Evolutionary conservation across 2,888 invertebrate genomes (phyloP), one percentile per base, ranked within the genome.

Genomic region (Pristionchus entomophagus): DNA sequence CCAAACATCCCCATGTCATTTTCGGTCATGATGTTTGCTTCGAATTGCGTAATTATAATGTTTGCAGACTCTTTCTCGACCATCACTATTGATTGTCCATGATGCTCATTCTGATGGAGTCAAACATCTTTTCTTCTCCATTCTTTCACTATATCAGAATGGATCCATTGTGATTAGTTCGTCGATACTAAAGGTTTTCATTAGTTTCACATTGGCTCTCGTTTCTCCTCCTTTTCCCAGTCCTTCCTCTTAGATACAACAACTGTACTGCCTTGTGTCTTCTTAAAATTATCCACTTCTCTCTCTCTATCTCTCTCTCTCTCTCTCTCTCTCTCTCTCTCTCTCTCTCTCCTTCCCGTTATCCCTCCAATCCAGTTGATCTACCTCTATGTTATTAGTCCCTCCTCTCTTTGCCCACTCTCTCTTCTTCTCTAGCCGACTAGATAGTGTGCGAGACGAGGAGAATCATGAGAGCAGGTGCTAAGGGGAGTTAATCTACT

Each of bases 361-460:
- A n/a, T 59, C 65, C 35, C 65, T 65, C 65, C 65, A 65, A 65
- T 65, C 65, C 65, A 65, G 65, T 65, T 65, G 65, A 65, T 65
- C 65, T 65, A 35, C 35, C 65, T 14, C 14, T 14, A 10, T 65
- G 35, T 65, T 29, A 65, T 59, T 59, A 59, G 59, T 17, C 65
- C 19, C 35, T 65, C 65, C 32, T 14, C 35, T 12, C 5, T 35
- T 17, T 19, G 19, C 45, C 14, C n/a, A 1, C 22, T 73, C 73
- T 73, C 26, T 41, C 73, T 3, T 22, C n/a, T 2, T 69, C 38
- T 41, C 45, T 73, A 4, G 10, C 10, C 73, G n/a, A n/a, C 41
- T 35, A 69, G 69, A 69, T 1, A 69, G 19, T 12, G 29, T 22
- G 69, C 0, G 1, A 2, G n/a, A 69, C 32, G 29, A 38, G 17